Evolutionary conservation across 2,888 invertebrate species (phyloP).

Genomic region (Eupsilia transversa): DNA sequence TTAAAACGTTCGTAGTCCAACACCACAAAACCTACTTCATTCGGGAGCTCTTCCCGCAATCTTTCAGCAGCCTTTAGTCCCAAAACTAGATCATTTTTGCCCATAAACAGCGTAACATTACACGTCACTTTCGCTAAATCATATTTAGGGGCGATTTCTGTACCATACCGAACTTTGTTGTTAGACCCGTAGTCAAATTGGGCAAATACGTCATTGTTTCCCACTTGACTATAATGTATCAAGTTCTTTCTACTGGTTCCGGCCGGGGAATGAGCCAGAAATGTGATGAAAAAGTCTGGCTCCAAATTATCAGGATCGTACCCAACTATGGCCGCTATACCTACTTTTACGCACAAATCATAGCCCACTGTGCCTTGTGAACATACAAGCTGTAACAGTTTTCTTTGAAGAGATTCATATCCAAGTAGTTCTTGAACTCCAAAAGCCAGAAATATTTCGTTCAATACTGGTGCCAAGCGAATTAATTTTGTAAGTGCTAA

Average conservation of each 20-base stretch:
- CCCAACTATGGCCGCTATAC: slow-evolving; percentile 5
- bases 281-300: not conserved
- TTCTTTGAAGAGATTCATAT: slow-evolving; percentile 21
- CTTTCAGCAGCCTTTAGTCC: slow-evolving; percentile 15
- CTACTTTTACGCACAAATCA: slow-evolving; percentile 22
- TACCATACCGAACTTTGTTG: slow-evolving; percentile 34
- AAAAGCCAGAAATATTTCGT: not conserved
- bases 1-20: slow-evolving; percentile 29
- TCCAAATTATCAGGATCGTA: slow-evolving; percentile 18
- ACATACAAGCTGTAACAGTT: slow-evolving; percentile 26
- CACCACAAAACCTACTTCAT: slow-evolving; percentile 27
- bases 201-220: slow-evolving; percentile 11
- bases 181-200: slow-evolving; percentile 11
- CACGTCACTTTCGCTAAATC: slow-evolving; percentile 32
- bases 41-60: slow-evolving; percentile 22
- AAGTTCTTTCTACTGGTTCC: slow-evolving; percentile 16
- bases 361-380: slow-evolving; percentile 47
- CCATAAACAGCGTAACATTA: slow-evolving; percentile 32
- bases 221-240: not conserved
- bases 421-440: slow-evolving; percentile 41
- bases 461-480: slow-evolving; percentile 9
- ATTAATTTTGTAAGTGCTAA: not conserved
- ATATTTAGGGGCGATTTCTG: slow-evolving; percentile 23
- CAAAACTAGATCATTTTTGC: slow-evolving; percentile 25
- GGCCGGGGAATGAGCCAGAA: not conserved